A percentile compares a stretch with the other conserved stretches of the same genome.
These are phyloP conservation scores for Sardinella longiceps DNA, from an alignment of 2,797 vertebrate genomes.

Conservation along the genomic window DNA sequence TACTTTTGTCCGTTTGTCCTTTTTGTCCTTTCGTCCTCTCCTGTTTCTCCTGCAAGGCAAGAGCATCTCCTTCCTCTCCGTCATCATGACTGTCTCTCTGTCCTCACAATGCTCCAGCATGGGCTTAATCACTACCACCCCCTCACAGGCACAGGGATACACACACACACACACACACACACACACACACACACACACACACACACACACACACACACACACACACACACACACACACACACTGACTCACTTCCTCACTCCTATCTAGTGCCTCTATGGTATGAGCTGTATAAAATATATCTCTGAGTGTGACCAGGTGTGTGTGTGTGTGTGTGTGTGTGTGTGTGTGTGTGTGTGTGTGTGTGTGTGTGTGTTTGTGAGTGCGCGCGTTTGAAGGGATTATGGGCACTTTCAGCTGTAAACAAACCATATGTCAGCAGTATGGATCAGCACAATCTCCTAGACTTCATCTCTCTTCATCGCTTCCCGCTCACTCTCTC, in stretches of 20 bases:
- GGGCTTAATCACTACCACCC: no score
- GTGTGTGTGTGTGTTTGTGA: neutral
- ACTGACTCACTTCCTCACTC: neutral
- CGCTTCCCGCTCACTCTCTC: slow-evolving; percentile 18
- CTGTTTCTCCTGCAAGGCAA: neutral
- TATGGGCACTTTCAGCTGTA: neutral
- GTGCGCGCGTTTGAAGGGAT: neutral
- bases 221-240: neutral
- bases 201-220: neutral
- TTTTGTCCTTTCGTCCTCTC: no score
- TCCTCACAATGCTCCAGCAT: no score
- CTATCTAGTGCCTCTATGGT: neutral
- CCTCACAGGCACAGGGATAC: neutral
- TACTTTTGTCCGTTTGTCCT: slow-evolving; percentile 12
- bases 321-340: neutral
- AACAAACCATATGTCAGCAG: slow-evolving; percentile 10
- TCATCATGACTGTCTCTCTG: no score
- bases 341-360: neutral
- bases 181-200: neutral
- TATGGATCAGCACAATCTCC: neutral
- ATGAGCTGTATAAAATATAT: neutral
- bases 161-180: neutral
- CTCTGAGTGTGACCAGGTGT: neutral
- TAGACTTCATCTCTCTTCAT: neutral
- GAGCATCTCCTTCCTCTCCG: no score